These are phyloP conservation scores for Acleris cristana DNA, from an alignment of 2,888 invertebrate species.

Conservation along the genomic window DNA sequence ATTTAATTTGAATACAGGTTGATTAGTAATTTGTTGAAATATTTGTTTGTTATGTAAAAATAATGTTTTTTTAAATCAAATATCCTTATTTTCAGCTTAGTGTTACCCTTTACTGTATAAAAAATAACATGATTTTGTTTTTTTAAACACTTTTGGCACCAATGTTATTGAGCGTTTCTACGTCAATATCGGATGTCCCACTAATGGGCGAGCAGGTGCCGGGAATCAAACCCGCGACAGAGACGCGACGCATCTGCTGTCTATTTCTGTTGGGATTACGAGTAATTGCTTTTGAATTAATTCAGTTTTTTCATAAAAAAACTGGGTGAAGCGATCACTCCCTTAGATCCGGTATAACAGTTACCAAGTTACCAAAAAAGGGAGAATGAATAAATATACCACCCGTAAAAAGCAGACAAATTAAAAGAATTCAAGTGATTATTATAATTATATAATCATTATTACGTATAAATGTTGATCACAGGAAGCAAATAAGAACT, in stretches of 20 bases:
- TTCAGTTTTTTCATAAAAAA: neutral
- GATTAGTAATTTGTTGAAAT: neutral
- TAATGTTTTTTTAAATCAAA: neutral
- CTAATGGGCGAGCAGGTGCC: constrained; percentile 81
- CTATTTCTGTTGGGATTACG: constrained; percentile 32
- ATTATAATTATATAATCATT: no score
- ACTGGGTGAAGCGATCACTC: no score
- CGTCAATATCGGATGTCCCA: constrained; percentile 68
- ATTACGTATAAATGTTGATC: no score
- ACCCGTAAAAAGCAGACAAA: no score
- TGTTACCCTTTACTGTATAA: neutral
- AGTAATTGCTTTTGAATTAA: constrained; percentile 26
- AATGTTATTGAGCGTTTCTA: constrained; percentile 50
- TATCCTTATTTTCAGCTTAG: neutral
- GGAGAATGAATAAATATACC: no score
- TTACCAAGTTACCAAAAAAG: no score
- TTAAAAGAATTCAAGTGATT: no score
- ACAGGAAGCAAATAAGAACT: no score
- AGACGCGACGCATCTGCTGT: constrained; percentile 69
- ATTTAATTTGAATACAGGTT: constrained; percentile 13
- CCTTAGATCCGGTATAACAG: no score
- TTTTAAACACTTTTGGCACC: constrained; percentile 17
- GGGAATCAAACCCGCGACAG: constrained; percentile 76
- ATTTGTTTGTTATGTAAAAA: neutral
- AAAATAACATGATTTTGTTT: neutral